Evolutionary conservation across 2,888 invertebrate species (phyloP).

Genomic region (Heteropelma amictum): DNA sequence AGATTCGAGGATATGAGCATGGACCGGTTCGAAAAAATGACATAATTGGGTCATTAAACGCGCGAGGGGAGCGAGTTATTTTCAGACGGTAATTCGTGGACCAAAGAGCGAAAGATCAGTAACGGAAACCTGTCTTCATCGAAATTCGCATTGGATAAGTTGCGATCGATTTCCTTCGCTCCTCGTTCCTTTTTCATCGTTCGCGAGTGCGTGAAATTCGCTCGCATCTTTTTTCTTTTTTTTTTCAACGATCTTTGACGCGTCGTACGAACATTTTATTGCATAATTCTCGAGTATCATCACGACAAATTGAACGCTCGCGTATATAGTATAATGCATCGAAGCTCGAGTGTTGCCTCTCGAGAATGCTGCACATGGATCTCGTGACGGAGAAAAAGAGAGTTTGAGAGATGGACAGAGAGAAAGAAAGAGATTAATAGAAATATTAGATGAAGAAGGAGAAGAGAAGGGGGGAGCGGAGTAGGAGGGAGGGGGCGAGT

Average conservation of each 20-base stretch:
- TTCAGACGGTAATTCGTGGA: neutral
- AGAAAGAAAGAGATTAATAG: slow-evolving; percentile 49
- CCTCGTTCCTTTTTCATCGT: too few species aligned
- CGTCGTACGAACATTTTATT: slow-evolving; percentile 15
- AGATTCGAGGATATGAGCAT: slow-evolving; percentile 33
- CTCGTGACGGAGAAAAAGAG: neutral
- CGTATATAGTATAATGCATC: slow-evolving; percentile 43
- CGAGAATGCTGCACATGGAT: slow-evolving; percentile 29
- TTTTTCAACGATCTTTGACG: too few species aligned
- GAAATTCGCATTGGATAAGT: too few species aligned
- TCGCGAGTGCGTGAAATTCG: too few species aligned
- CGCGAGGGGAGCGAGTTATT: neutral
- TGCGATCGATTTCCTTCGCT: too few species aligned
- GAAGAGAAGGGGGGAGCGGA: slow-evolving; percentile 26
- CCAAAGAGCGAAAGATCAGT: neutral
- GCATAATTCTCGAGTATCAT: slow-evolving; percentile 24
- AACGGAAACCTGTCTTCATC: too few species aligned
- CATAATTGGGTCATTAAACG: slow-evolving; percentile 71
- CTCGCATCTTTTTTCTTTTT: too few species aligned
- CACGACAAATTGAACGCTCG: slow-evolving; percentile 46
- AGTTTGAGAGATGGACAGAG: slow-evolving; percentile 24
- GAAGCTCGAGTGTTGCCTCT: slow-evolving; percentile 28
- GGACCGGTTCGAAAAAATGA: slow-evolving; percentile 56
- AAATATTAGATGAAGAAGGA: slow-evolving; percentile 13
- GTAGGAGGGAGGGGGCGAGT: too few species aligned